A percentile compares a stretch with the other conserved stretches of the same genome.
Evolutionary conservation across 2,113 vertebrate genomes (phyloP).

Genomic region (pig (Sus scrofa)): DNA sequence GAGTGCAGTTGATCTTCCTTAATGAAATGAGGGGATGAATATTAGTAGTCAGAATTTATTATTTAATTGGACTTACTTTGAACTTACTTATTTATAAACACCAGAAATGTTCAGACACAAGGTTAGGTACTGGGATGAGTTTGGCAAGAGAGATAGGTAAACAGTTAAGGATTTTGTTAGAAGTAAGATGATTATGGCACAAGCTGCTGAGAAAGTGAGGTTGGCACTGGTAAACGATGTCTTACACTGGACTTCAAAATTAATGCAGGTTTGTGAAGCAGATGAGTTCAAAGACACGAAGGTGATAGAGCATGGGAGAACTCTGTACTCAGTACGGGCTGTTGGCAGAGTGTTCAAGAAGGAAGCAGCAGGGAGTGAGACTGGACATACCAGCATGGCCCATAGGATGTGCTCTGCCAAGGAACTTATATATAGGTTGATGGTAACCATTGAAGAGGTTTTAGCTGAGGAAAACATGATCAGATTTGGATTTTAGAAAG

Average conservation of each 20-base stretch:
- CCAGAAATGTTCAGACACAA: background rate
- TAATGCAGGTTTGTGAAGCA: slow-evolving; percentile 24
- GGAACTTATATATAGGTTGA: background rate
- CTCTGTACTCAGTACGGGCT: background rate
- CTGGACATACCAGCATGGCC: background rate
- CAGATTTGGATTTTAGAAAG: slow-evolving; percentile 37
- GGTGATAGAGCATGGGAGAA: background rate
- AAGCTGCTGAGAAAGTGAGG: background rate
- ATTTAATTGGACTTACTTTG: slow-evolving; percentile 1
- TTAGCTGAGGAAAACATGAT: background rate
- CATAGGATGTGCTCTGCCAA: background rate
- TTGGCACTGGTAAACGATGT: background rate
- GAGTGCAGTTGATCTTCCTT: slow-evolving; percentile 7
- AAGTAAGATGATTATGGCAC: background rate
- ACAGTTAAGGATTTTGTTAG: background rate
- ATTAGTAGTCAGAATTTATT: background rate
- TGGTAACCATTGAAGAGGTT: background rate
- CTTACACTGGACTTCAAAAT: slow-evolving; percentile 8
- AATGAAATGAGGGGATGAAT: background rate
- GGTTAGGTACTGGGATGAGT: background rate
- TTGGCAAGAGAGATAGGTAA: background rate
- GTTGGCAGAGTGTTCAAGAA: slow-evolving; percentile 4
- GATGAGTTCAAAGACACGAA: background rate
- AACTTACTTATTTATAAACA: background rate
- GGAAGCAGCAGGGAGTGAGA: background rate